Evolutionary conservation across 23 tunicate species (phyloP).

Genomic region (Styela clava): DNA sequence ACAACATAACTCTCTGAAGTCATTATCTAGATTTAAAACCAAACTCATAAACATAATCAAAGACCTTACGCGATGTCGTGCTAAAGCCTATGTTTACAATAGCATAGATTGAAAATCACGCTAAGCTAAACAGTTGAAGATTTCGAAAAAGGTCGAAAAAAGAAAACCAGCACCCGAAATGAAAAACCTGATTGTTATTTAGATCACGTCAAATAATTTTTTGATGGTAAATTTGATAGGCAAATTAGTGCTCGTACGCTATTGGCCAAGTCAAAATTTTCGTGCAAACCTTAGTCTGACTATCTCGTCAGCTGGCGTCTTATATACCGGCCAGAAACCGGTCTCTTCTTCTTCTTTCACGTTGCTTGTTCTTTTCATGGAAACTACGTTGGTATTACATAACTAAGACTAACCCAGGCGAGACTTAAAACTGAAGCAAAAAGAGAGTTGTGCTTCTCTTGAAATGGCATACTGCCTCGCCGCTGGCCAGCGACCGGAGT

Average conservation of each 20-base stretch:
- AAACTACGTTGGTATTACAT: neutral
- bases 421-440: neutral
- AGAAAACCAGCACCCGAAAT: too few relatives aligned
- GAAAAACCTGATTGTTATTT: too few relatives aligned
- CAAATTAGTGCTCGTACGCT: too few relatives aligned
- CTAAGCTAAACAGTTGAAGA: neutral
- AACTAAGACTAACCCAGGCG: neutral
- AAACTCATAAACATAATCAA: neutral
- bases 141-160: too few relatives aligned
- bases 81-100: neutral
- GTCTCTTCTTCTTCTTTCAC: neutral
- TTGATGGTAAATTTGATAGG: too few relatives aligned
- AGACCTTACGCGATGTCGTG: neutral
- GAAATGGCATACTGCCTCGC: neutral
- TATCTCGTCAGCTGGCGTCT: neutral
- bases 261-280: too few relatives aligned
- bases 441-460: neutral
- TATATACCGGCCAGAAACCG: neutral
- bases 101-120: neutral
- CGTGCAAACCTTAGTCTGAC: neutral
- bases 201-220: too few relatives aligned
- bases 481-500: neutral
- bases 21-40: neutral
- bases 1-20: neutral
- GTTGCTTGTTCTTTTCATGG: neutral